Conservation (phyloP, 2,113 vertebrate genomes). For the Hippocampus guttulatus region DNA sequence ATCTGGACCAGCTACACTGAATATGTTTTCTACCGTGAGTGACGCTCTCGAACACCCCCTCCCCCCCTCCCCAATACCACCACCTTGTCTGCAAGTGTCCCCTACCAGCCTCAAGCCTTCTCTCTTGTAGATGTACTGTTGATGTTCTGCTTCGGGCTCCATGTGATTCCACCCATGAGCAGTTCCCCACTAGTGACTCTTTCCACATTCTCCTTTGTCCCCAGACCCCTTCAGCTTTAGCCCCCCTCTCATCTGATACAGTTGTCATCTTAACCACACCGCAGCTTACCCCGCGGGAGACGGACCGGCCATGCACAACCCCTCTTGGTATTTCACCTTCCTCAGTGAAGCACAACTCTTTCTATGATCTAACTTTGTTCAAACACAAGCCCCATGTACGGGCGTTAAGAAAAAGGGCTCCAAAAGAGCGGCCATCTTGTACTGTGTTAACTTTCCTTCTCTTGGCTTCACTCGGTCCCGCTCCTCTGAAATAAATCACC, state of each 20-base stretch:
- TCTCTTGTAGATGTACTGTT: slow-evolving; percentile 61
- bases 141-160: slow-evolving; percentile 53
- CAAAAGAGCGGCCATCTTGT: slow-evolving; percentile 46
- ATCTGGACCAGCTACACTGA: slow-evolving; percentile 98
- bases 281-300: slow-evolving; percentile 45
- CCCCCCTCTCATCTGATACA: slow-evolving; percentile 24
- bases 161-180: slow-evolving; percentile 42
- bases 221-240: slow-evolving; percentile 39
- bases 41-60: slow-evolving; percentile 60
- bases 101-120: slow-evolving; percentile 44
- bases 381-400: slow-evolving; percentile 30
- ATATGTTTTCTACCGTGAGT: slow-evolving; percentile 98
- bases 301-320: slow-evolving; percentile 41
- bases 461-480: slow-evolving; percentile 47
- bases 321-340: slow-evolving; percentile 45
- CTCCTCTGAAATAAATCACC: slow-evolving; percentile 61
- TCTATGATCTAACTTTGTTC: slow-evolving; percentile 53
- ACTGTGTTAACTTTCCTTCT: slow-evolving; percentile 36
- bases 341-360: slow-evolving; percentile 65
- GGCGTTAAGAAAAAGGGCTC: slow-evolving; percentile 60
- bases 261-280: slow-evolving; percentile 23
- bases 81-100: slow-evolving; percentile 48
- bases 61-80: slow-evolving; percentile 23
- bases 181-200: slow-evolving; percentile 40
- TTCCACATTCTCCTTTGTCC: slow-evolving; percentile 26